Base-by-base conservation (phyloP, 2,113 vertebrate genomes). In the Pygoscelis adeliae region DNA sequence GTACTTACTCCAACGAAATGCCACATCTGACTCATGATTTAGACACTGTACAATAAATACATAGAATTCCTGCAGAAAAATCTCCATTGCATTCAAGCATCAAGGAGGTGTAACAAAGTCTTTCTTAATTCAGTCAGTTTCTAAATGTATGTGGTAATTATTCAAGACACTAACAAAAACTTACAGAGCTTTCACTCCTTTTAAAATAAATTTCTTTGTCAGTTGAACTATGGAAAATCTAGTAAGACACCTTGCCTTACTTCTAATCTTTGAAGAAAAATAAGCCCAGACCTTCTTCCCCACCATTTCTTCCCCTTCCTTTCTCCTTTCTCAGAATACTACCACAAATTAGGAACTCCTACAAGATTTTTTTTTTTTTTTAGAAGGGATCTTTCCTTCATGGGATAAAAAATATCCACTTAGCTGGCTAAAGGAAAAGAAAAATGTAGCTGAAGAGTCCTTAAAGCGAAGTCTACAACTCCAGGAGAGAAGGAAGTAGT, bases 81-180 rank as follows among this genome's bases (percentile, higher is more conserved):
- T 16, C 40, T 72, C 22, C 49, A 46, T 16, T 86, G 22, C 40
- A 70, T 21, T 78, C 34, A 88, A 92, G 53, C 21, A 80, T 77
- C 65, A 66, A 42, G 21, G 22, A 83, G 17, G 20, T 55, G 5
- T 47, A 87, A 83, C 13, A 34, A 87, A 71, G 13, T 29, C 25
- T 79, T 71, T 82, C 53, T 72, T 73, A 80, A 90, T 91, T 62
- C n/a, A 77, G 40, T 16, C 9, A 15, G 19, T 73, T 93, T 61
- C 74, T 89, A 97, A 95, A 90, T 55, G 42, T 62, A 77, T 23
- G 27, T 23, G 55, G 26, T 76, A 93, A 91, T 83, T 97, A 88
- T 85, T 83, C 50, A 76, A 72, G 61, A 79, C 27, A 77, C 18
- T 81, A 87, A 90, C 0, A 0, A 59, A 83, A 90, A 58, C 3